phyloP scores from a whole-genome alignment of 2,797 vertebrate species.

The Glossophaga mutica region DNA sequence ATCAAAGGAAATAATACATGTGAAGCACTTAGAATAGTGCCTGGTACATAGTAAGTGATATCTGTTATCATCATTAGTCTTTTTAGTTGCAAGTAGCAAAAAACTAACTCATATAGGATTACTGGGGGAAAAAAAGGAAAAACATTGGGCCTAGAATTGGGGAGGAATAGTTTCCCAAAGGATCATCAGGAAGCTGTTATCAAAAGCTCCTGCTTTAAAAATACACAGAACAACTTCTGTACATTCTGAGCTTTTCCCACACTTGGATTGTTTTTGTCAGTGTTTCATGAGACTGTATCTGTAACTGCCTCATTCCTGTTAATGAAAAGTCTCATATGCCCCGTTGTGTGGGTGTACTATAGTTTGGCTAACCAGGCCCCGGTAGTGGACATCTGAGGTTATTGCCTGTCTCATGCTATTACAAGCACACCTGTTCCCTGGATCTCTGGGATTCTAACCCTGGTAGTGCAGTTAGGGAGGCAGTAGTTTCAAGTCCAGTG shows the following conservation, averaged over 20 bases:
- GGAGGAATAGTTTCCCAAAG: not conserved
- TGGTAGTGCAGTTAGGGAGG: not conserved
- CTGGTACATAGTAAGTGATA: not conserved
- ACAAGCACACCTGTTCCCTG: not conserved
- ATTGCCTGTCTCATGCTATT: not conserved
- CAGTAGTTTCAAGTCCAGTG: not conserved
- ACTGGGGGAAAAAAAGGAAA: not conserved
- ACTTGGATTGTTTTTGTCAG: not conserved
- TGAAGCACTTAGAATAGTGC: not conserved
- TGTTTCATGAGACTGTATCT: not conserved
- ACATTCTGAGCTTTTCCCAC: not conserved
- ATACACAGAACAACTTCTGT: not conserved
- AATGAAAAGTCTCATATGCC: not conserved
- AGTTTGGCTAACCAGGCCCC: not conserved
- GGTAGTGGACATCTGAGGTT: not conserved
- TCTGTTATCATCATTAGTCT: not conserved
- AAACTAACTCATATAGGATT: not conserved
- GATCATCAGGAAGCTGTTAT: not conserved
- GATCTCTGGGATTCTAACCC: not conserved
- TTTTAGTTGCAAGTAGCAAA: not conserved
- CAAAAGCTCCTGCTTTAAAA: not conserved
- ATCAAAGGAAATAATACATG: not conserved
- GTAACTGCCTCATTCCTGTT: not conserved
- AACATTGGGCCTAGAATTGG: not conserved
- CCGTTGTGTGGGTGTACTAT: accelerated